Evolutionary conservation across 2,113 vertebrate genomes (phyloP).

Genomic region (Gymnarchus niloticus): DNA sequence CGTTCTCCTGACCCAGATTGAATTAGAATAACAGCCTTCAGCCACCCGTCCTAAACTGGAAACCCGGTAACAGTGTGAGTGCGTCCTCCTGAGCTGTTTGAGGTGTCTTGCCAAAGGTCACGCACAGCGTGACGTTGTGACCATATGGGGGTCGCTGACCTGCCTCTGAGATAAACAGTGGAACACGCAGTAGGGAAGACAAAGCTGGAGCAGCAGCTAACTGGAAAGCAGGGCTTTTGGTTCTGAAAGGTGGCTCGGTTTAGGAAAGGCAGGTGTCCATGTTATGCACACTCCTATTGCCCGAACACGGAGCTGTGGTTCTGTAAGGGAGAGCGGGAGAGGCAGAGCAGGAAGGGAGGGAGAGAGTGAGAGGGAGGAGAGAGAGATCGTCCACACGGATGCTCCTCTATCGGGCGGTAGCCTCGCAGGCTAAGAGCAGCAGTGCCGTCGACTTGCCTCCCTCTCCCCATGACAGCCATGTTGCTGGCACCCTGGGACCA

Average conservation of each 20-base stretch:
- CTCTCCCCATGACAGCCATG: constrained; percentile 61
- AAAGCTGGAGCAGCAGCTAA: not conserved
- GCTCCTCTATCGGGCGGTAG: constrained; percentile 30
- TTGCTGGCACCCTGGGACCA: constrained; percentile 59
- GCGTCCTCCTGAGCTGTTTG: not conserved
- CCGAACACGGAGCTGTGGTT: not conserved
- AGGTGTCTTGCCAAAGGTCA: not conserved
- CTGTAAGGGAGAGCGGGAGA: not conserved
- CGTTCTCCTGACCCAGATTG: not conserved
- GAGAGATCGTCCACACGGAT: constrained; percentile 5
- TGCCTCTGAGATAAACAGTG: not conserved
- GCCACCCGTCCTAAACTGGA: not conserved
- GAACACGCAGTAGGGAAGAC: not conserved
- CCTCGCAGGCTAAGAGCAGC: constrained; percentile 49
- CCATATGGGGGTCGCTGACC: no score
- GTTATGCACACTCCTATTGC: not conserved
- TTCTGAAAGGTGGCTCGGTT: not conserved
- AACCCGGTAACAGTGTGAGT: not conserved
- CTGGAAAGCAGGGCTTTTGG: not conserved
- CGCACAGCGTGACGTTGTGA: not conserved
- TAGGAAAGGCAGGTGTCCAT: not conserved
- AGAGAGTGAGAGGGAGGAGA: constrained; percentile 3
- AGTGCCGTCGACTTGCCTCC: constrained; percentile 50
- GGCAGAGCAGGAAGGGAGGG: constrained; percentile 22
- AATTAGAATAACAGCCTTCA: not conserved